These are phyloP conservation scores for Salmo trutta DNA, from an alignment of 2,797 vertebrate species.

Conservation along the genomic window DNA sequence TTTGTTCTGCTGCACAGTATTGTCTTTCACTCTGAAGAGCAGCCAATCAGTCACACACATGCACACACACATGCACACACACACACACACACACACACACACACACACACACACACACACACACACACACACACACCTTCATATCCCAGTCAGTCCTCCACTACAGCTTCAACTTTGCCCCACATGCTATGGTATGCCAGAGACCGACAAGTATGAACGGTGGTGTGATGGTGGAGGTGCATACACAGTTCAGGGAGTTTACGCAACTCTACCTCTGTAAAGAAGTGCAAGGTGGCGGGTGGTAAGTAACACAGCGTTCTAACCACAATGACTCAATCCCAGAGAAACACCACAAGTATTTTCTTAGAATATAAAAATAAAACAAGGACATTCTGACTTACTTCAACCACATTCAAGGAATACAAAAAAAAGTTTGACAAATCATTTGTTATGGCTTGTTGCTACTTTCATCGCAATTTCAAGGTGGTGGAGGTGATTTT, in stretches of 20 bases:
- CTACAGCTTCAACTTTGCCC: conserved; percentile 26
- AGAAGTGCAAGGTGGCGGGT: too few relatives aligned
- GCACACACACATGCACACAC: not conserved
- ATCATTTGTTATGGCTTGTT: conserved; percentile 58
- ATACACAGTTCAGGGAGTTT: not conserved
- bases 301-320: not conserved
- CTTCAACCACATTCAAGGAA: not conserved
- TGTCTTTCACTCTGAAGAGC: conserved; percentile 45
- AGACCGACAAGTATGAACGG: not conserved
- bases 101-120: not conserved
- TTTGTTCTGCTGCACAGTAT: conserved; percentile 15
- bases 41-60: conserved; percentile 21
- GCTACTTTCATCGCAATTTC: conserved; percentile 60
- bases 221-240: not conserved
- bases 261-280: not conserved
- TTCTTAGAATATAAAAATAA: not conserved
- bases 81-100: not conserved
- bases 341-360: not conserved
- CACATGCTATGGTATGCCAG: conserved; percentile 10
- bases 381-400: not conserved
- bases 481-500: conserved; percentile 47
- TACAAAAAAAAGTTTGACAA: conserved; percentile 52
- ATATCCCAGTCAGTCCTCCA: conserved; percentile 18
- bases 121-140: not conserved
- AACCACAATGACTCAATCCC: not conserved